Conservation (phyloP, 1,140 invertebrate species). For the Zaprionus gabonicus region DNA sequence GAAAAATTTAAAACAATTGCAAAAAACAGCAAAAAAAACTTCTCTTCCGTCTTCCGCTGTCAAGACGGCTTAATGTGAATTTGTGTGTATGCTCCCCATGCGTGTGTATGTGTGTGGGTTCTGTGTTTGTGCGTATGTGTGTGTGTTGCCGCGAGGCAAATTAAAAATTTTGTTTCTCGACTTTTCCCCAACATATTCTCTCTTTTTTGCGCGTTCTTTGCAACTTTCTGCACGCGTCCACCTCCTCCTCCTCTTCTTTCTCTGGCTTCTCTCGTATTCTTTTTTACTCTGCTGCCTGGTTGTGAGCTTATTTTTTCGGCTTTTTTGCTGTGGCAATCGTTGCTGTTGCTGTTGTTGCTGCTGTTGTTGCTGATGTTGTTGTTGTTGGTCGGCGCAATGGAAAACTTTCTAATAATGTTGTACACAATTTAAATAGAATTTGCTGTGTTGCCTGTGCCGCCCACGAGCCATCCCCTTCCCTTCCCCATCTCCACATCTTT, state of each 20-base stretch:
- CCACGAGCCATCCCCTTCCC: not conserved
- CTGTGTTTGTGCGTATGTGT: slow-evolving; percentile 15
- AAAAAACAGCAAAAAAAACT: not conserved
- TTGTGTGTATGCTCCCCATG: slow-evolving; percentile 1
- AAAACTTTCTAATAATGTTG: slow-evolving; percentile 84
- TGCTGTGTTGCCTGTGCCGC: slow-evolving; percentile 51
- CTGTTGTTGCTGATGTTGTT: slow-evolving; percentile 5
- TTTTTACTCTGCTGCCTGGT: slow-evolving; percentile 14
- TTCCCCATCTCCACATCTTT: no score
- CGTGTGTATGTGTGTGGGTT: slow-evolving; percentile 19
- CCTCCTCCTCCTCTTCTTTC: not conserved
- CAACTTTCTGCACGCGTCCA: slow-evolving; percentile 57
- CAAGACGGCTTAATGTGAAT: slow-evolving; percentile 54
- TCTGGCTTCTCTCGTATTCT: not conserved
- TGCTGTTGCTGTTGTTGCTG: slow-evolving; percentile 13
- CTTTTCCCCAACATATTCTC: slow-evolving; percentile 66
- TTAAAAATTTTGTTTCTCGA: slow-evolving; percentile 83
- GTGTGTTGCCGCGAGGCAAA: slow-evolving; percentile 73
- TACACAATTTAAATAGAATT: slow-evolving; percentile 84
- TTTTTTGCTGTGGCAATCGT: slow-evolving; percentile 30
- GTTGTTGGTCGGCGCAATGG: slow-evolving; percentile 51
- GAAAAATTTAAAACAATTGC: slow-evolving; percentile 55
- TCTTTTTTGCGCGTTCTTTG: slow-evolving; percentile 59
- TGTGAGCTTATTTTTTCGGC: slow-evolving; percentile 47
- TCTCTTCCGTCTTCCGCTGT: slow-evolving; percentile 35